Evolutionary conservation across 2,888 invertebrate species (phyloP).

Genomic region (Lepidocyrtinus sp.): DNA sequence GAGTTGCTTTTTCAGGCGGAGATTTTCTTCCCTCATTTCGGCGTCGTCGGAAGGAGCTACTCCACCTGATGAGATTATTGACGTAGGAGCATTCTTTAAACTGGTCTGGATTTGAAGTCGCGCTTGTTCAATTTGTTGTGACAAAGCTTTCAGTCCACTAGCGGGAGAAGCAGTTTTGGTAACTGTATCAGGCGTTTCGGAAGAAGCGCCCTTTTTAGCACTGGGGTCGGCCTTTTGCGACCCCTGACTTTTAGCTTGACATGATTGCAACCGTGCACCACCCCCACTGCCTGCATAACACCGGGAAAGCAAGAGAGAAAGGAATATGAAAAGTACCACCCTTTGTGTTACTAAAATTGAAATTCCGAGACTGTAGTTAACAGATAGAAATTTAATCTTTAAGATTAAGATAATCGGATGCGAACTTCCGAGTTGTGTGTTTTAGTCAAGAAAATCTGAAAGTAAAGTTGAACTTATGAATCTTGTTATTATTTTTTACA

Average conservation of each 20-base stretch:
- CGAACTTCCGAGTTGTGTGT: no score
- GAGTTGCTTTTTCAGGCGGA: slow-evolving; percentile 65
- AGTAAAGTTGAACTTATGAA: no score
- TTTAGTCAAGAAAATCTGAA: no score
- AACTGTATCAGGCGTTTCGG: slow-evolving; percentile 26
- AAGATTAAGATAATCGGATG: no score
- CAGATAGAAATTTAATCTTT: no score
- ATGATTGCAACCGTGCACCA: slow-evolving; percentile 55
- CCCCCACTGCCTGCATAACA: slow-evolving; percentile 58
- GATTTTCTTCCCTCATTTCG: slow-evolving; percentile 69
- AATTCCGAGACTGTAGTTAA: not conserved
- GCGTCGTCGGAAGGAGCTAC: slow-evolving; percentile 66
- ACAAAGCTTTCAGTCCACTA: slow-evolving; percentile 66
- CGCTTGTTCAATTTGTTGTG: slow-evolving; percentile 69
- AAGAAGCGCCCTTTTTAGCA: slow-evolving; percentile 53
- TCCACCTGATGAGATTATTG: slow-evolving; percentile 66
- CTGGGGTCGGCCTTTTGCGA: slow-evolving; percentile 47
- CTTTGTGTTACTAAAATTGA: slow-evolving; percentile 16
- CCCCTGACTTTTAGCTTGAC: slow-evolving; percentile 51
- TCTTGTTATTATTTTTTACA: no score
- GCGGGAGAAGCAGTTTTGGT: slow-evolving; percentile 48
- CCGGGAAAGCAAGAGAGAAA: slow-evolving; percentile 55
- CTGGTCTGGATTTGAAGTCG: slow-evolving; percentile 68
- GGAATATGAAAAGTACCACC: slow-evolving; percentile 38
- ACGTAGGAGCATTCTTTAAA: slow-evolving; percentile 63